Percentiles rank a stretch among this genome's conserved stretches.
Conservation (phyloP, 2,888 invertebrate species). For the Calephelis perditalis region DNA sequence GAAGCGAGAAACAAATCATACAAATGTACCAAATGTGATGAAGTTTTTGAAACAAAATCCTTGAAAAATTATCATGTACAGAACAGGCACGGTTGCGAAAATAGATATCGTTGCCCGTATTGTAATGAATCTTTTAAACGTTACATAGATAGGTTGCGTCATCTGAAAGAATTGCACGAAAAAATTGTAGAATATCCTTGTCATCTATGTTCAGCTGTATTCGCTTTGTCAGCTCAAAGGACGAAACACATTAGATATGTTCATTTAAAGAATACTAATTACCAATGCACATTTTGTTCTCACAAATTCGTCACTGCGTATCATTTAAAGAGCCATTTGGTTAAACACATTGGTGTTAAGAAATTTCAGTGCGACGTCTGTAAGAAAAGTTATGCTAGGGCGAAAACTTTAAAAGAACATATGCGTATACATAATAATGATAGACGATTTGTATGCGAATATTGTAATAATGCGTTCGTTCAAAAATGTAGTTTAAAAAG, state of each 20-base stretch:
- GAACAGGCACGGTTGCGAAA: slow-evolving; percentile 44
- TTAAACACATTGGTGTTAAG: slow-evolving; percentile 49
- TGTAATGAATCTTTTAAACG: slow-evolving; percentile 55
- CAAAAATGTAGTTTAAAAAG: slow-evolving; percentile 64
- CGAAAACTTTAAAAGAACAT: slow-evolving; percentile 53
- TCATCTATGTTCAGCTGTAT: slow-evolving; percentile 54
- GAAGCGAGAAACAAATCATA: slow-evolving; percentile 35
- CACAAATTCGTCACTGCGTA: slow-evolving; percentile 50
- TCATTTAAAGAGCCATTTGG: slow-evolving; percentile 52
- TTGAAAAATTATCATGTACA: slow-evolving; percentile 47
- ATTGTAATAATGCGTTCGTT: slow-evolving; percentile 56
- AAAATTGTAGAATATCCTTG: slow-evolving; percentile 58
- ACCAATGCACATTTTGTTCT: slow-evolving; percentile 48
- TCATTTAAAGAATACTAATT: slow-evolving; percentile 51
- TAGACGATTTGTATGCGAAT: slow-evolving; percentile 62
- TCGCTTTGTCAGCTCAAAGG: slow-evolving; percentile 51
- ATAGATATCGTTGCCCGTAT: slow-evolving; percentile 46
- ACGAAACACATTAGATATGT: slow-evolving; percentile 59
- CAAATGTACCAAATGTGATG: slow-evolving; percentile 52
- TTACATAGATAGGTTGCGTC: slow-evolving; percentile 47
- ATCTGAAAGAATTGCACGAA: slow-evolving; percentile 47
- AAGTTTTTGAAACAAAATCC: slow-evolving; percentile 42
- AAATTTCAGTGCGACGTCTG: slow-evolving; percentile 65
- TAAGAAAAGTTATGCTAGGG: slow-evolving; percentile 55
- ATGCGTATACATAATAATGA: slow-evolving; percentile 64